Evolutionary conservation across 2,888 invertebrate species (phyloP).

Genomic region (Tortricodes alternella): DNA sequence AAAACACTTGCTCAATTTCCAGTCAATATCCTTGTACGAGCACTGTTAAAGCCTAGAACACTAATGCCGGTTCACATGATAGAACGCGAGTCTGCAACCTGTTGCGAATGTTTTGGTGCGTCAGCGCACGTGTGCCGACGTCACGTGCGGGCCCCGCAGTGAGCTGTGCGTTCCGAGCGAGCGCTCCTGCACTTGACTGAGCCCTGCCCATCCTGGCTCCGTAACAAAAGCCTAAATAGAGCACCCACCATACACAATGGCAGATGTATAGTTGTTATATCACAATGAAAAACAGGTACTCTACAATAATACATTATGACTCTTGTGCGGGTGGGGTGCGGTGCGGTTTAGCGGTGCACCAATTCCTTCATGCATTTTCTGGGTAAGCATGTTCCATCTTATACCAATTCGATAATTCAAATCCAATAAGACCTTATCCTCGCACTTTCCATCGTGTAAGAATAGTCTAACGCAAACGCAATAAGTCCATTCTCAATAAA

Average conservation of each 20-base stretch:
- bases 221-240: conserved; percentile 66
- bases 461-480: no score
- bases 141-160: conserved; percentile 72
- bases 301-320: conserved; percentile 5
- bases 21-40: background rate
- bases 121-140: conserved; percentile 63
- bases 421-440: no score
- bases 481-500: no score
- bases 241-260: conserved; percentile 47
- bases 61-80: conserved; percentile 4
- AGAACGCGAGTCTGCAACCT: background rate
- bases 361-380: no score
- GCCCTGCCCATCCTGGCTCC: conserved; percentile 66
- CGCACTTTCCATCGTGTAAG: no score
- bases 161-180: conserved; percentile 72
- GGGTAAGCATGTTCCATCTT: no score
- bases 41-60: conserved; percentile 4
- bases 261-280: no score
- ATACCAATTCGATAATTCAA: no score
- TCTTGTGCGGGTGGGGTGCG: no score
- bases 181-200: conserved; percentile 78
- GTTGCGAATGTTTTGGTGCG: conserved; percentile 52
- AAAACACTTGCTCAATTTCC: background rate
- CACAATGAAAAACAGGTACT: background rate
- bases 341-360: no score